Conservation (phyloP, 2,113 vertebrate species). For the human region DNA sequence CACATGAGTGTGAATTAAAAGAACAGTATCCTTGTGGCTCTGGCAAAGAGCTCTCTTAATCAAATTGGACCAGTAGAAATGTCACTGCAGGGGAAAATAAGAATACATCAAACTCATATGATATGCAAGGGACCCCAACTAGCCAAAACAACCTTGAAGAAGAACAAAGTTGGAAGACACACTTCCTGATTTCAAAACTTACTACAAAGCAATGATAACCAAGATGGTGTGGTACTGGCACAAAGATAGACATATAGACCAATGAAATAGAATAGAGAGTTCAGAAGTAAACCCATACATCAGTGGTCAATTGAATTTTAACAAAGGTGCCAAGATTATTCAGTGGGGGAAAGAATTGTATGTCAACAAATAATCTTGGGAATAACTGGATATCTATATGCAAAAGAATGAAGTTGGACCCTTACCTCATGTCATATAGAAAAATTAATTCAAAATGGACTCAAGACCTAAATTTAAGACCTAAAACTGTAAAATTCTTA, state of each 20-base stretch:
- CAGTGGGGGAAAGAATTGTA: background rate
- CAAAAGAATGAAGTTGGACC: background rate
- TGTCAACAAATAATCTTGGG: background rate
- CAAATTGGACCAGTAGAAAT: background rate
- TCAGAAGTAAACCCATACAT: background rate
- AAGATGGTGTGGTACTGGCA: background rate
- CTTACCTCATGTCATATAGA: background rate
- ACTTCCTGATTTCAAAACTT: background rate
- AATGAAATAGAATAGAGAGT: background rate
- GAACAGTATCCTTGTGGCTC: background rate
- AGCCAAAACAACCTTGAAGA: background rate
- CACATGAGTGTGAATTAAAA: background rate
- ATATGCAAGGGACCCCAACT: background rate
- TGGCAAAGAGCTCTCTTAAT: background rate
- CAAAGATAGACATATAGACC: background rate
- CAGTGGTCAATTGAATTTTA: background rate
- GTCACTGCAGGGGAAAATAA: background rate
- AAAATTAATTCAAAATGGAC: background rate
- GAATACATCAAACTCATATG: background rate
- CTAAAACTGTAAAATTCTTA: background rate
- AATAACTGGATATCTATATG: background rate
- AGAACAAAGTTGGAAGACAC: background rate
- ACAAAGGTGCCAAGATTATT: background rate
- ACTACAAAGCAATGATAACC: background rate
- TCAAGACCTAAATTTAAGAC: background rate